Evolutionary conservation across 1,140 invertebrate species (phyloP).

Genomic region (Drosophila orosa): DNA sequence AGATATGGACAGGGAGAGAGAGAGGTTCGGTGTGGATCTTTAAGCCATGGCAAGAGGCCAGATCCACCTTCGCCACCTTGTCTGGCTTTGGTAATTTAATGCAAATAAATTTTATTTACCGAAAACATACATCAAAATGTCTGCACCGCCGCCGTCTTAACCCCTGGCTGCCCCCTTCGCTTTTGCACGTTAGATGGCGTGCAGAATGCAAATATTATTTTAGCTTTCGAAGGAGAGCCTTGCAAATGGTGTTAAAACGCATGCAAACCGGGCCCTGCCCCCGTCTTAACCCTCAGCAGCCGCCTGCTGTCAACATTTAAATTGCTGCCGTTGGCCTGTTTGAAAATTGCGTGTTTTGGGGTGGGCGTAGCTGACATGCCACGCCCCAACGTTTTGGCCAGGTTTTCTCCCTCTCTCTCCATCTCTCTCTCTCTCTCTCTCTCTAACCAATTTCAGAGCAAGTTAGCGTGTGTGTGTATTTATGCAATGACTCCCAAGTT

Average conservation of each 20-base stretch:
- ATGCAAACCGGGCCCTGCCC: slow-evolving; percentile 50
- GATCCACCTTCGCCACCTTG: slow-evolving; percentile 43
- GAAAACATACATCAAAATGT: slow-evolving; percentile 82
- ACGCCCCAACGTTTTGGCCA: slow-evolving; percentile 69
- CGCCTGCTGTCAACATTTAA: slow-evolving; percentile 79
- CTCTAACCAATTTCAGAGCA: slow-evolving; percentile 2
- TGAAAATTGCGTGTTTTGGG: slow-evolving; percentile 78
- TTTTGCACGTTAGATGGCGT: slow-evolving; percentile 78
- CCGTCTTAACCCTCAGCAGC: not conserved
- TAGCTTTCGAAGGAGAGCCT: slow-evolving; percentile 69
- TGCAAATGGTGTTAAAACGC: slow-evolving; percentile 81
- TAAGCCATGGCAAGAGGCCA: slow-evolving; percentile 8
- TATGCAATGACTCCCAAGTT: slow-evolving; percentile 82
- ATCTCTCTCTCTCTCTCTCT: slow-evolving; percentile 2
- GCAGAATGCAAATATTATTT: slow-evolving; percentile 83
- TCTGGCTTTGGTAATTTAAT: slow-evolving; percentile 78
- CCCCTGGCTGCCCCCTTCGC: slow-evolving; percentile 3
- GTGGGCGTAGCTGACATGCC: slow-evolving; percentile 81
- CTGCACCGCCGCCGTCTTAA: slow-evolving; percentile 56
- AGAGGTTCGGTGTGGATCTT: slow-evolving; percentile 2
- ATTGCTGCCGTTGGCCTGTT: slow-evolving; percentile 62
- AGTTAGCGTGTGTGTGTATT: slow-evolving; percentile 53
- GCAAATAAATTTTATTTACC: slow-evolving; percentile 83
- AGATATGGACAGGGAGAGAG: not conserved
- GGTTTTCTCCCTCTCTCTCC: slow-evolving; percentile 19